Conservation (phyloP, 2,797 vertebrate species). For the Arctocebus calabarensis region DNA sequence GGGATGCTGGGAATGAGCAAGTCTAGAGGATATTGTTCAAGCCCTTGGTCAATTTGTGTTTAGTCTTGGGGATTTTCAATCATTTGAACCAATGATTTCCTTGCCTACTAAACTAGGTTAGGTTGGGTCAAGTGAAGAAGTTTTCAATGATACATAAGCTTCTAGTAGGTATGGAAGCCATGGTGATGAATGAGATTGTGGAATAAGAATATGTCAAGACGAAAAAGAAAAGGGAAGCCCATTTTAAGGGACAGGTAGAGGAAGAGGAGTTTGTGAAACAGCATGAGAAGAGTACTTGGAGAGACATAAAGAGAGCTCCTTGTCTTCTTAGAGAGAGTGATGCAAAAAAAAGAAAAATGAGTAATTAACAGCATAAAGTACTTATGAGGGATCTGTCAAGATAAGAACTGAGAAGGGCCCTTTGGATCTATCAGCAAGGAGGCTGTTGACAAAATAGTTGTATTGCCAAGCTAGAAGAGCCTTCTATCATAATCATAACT, state of each 20-base stretch:
- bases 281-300: background rate
- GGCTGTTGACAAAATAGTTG: constrained; percentile 46
- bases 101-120: background rate
- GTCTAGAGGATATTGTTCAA: background rate
- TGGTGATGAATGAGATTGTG: background rate
- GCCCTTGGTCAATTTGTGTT: background rate
- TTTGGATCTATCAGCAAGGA: constrained; percentile 51
- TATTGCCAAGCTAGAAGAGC: constrained; percentile 23
- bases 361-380: constrained; percentile 1
- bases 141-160: constrained; percentile 13
- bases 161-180: too few relatives aligned
- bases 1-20: background rate
- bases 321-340: background rate
- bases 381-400: background rate
- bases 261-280: background rate
- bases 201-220: background rate
- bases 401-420: constrained; percentile 43
- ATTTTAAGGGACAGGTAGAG: background rate
- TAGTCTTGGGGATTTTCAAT: background rate
- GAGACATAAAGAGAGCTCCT: background rate
- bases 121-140: background rate
- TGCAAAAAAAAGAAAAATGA: constrained; percentile 15
- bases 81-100: background rate
- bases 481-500: constrained; percentile 2
- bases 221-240: background rate